Conservation (phyloP, 1,140 invertebrate species). For the Lordiphosa collinella region DNA sequence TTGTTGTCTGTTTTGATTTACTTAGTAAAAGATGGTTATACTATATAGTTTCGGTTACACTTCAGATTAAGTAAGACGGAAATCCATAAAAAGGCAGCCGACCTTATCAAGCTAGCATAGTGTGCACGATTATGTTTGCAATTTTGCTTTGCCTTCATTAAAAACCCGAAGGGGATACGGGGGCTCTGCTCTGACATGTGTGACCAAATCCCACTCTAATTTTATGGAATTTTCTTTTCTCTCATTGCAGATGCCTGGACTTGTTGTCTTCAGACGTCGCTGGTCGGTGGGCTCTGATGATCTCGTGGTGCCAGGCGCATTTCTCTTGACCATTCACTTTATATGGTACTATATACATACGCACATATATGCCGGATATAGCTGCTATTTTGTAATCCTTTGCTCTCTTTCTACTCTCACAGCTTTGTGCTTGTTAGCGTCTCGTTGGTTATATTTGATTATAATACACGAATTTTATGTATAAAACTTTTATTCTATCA, state of each 20-base stretch:
- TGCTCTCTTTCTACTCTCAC: conserved; percentile 10
- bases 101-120: not conserved
- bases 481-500: conserved; percentile 85
- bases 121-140: not conserved
- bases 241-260: conserved; percentile 87
- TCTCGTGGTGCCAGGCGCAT: conserved; percentile 89
- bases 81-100: too few species aligned
- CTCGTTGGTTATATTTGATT: conserved; percentile 83
- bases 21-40: too few species aligned
- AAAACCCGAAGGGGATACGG: too few species aligned
- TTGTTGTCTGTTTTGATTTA: too few species aligned
- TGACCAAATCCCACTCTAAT: too few species aligned
- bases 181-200: too few species aligned
- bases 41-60: too few species aligned
- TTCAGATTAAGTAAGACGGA: too few species aligned
- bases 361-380: not conserved
- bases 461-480: conserved; percentile 83
- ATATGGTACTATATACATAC: conserved; percentile 84
- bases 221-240: too few species aligned
- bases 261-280: conserved; percentile 90
- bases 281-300: conserved; percentile 95
- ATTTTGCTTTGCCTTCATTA: too few species aligned
- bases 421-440: conserved; percentile 73
- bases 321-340: conserved; percentile 88
- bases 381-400: not conserved